Conservation (phyloP, 2,888 invertebrate genomes). For the Linnaemya tessellans region DNA sequence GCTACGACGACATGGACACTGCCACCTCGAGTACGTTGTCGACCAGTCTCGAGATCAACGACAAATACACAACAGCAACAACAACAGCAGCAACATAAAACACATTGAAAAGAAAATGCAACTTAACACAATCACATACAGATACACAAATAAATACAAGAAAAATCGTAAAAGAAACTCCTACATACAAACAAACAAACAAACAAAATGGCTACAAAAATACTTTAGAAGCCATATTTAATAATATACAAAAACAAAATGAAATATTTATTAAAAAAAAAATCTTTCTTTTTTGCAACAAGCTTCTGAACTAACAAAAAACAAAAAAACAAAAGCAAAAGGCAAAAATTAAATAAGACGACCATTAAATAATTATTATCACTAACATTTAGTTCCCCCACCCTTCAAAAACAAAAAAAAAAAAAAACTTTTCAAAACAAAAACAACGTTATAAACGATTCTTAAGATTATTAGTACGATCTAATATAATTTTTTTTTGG, state of each 20-base stretch:
- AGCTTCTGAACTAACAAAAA: constrained; percentile 53
- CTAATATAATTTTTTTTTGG: constrained; percentile 70
- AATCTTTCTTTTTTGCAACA: constrained; percentile 59
- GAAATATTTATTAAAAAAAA: constrained; percentile 62
- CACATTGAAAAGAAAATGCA: constrained; percentile 53
- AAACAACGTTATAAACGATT: constrained; percentile 75
- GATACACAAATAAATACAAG: constrained; percentile 14
- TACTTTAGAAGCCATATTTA: constrained; percentile 58
- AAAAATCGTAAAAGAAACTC: constrained; percentile 50
- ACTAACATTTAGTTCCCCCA: constrained; percentile 69
- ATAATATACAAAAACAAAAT: constrained; percentile 36
- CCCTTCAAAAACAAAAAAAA: constrained; percentile 45
- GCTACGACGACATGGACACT: constrained; percentile 85
- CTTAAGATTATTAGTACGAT: constrained; percentile 73
- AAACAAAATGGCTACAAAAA: constrained; percentile 57
- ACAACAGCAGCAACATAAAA: constrained; percentile 75
- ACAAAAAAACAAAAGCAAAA: constrained; percentile 67
- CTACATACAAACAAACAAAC: constrained; percentile 40
- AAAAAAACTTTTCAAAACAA: constrained; percentile 34
- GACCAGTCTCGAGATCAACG: constrained; percentile 83
- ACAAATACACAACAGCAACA: constrained; percentile 78
- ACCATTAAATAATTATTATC: constrained; percentile 69
- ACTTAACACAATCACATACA: constrained; percentile 24
- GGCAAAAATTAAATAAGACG: constrained; percentile 53
- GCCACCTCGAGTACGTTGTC: constrained; percentile 84